Evolutionary conservation across 2,888 invertebrate genomes (phyloP).

Genomic region (Trissolcus japonicus): DNA sequence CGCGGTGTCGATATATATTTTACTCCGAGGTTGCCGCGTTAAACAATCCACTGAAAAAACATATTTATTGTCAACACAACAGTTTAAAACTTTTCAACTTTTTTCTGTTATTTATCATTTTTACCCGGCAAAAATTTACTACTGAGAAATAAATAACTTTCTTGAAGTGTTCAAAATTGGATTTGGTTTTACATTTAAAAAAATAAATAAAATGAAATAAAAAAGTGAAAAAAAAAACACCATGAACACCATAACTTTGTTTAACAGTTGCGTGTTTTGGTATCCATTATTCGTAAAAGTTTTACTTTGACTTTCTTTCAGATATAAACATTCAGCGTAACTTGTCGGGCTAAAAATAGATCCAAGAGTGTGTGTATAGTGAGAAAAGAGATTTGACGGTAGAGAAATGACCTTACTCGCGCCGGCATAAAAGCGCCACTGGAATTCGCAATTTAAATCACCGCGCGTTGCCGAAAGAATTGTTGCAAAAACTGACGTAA

Average conservation of each 20-base stretch:
- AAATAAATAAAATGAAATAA: no score
- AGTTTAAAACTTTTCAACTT: no score
- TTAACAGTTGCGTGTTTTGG: no score
- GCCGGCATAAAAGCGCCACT: constrained; percentile 59
- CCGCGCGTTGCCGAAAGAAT: constrained; percentile 30
- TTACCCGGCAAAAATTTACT: not conserved
- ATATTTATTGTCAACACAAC: no score
- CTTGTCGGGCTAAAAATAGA: constrained; percentile 35
- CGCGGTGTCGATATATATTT: constrained; percentile 25
- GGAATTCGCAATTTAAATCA: constrained; percentile 57
- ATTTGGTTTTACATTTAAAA: not conserved
- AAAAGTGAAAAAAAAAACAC: no score
- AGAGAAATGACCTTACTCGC: constrained; percentile 60
- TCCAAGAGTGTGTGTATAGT: constrained; percentile 40
- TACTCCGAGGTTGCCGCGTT: not conserved
- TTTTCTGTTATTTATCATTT: not conserved
- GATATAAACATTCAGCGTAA: constrained; percentile 25
- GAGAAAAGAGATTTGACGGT: constrained; percentile 49
- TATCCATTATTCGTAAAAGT: not conserved
- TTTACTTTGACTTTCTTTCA: constrained; percentile 38
- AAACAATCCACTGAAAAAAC: no score
- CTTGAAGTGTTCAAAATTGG: not conserved
- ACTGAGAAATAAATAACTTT: not conserved
- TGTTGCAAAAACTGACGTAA: no score
- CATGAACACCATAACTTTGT: no score